Conservation (phyloP, 2,113 vertebrate genomes). For the Stegostoma tigrinum region DNA sequence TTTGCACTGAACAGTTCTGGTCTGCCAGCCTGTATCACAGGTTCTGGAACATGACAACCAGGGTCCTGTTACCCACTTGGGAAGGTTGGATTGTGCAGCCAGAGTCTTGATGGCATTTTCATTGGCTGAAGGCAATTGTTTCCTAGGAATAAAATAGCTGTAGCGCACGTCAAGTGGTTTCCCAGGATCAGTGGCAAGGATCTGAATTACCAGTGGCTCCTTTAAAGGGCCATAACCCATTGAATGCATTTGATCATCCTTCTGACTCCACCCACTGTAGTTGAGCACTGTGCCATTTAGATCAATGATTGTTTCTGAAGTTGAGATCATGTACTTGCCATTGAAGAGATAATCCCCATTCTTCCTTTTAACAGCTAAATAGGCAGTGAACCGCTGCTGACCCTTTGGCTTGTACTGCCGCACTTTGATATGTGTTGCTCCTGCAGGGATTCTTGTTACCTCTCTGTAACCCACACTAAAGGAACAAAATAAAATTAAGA, state of each 20-base stretch:
- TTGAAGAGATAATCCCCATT: slow-evolving; percentile 85
- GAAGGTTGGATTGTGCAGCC: slow-evolving; percentile 47
- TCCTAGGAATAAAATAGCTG: slow-evolving; percentile 82
- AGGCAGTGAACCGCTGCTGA: slow-evolving; percentile 82
- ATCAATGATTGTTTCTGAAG: slow-evolving; percentile 84
- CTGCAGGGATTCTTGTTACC: slow-evolving; percentile 84
- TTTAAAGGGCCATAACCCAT: slow-evolving; percentile 81
- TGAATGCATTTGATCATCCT: slow-evolving; percentile 81
- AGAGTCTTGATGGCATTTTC: slow-evolving; percentile 46
- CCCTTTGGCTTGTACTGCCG: slow-evolving; percentile 90
- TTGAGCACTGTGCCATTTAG: slow-evolving; percentile 88
- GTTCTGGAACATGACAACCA: slow-evolving; percentile 93
- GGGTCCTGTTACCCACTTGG: slow-evolving; percentile 78
- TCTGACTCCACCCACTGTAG: slow-evolving; percentile 95
- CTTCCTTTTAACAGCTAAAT: slow-evolving; percentile 81
- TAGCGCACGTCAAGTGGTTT: slow-evolving; percentile 84
- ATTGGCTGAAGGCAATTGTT: slow-evolving; percentile 49
- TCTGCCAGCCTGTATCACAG: slow-evolving; percentile 95
- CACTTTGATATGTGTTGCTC: slow-evolving; percentile 89
- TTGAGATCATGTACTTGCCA: slow-evolving; percentile 97
- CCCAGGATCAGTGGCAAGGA: slow-evolving; percentile 82
- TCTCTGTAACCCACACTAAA: slow-evolving; percentile 94
- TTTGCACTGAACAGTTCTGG: slow-evolving; percentile 92
- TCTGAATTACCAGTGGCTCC: slow-evolving; percentile 77
- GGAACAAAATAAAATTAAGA: slow-evolving; percentile 11